phyloP scores from a whole-genome alignment of 2,888 invertebrate species.

The Biston betularia region DNA sequence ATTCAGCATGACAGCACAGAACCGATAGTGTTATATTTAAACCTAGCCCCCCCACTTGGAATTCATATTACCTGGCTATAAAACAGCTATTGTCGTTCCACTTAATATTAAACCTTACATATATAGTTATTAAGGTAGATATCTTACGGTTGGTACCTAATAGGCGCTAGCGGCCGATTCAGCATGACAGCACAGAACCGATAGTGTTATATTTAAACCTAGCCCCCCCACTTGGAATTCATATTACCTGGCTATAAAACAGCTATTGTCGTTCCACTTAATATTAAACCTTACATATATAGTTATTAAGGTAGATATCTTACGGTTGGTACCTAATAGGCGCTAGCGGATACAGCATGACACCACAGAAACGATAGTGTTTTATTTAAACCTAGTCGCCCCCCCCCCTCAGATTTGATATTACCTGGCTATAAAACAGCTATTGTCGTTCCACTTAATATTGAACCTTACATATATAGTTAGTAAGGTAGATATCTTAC shows the following conservation, averaged over 20 bases:
- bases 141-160: conserved; percentile 34
- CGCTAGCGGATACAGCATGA: conserved; percentile 44
- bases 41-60: background rate
- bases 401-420: too few relatives aligned
- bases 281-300: background rate
- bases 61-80: background rate
- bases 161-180: background rate
- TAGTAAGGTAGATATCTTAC: conserved; percentile 20
- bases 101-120: background rate
- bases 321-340: conserved; percentile 33
- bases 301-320: conserved; percentile 10
- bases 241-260: background rate
- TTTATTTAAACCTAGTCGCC: conserved; percentile 70
- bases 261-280: background rate
- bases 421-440: too few relatives aligned
- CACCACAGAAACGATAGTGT: conserved; percentile 65
- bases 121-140: conserved; percentile 1
- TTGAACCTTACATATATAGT: background rate
- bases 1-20: background rate
- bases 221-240: too few relatives aligned
- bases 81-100: background rate
- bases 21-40: background rate
- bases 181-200: background rate
- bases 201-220: background rate
- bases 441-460: too few relatives aligned